Conservation (phyloP, 2,113 vertebrate species). For the Illadopsis cleaveri region DNA sequence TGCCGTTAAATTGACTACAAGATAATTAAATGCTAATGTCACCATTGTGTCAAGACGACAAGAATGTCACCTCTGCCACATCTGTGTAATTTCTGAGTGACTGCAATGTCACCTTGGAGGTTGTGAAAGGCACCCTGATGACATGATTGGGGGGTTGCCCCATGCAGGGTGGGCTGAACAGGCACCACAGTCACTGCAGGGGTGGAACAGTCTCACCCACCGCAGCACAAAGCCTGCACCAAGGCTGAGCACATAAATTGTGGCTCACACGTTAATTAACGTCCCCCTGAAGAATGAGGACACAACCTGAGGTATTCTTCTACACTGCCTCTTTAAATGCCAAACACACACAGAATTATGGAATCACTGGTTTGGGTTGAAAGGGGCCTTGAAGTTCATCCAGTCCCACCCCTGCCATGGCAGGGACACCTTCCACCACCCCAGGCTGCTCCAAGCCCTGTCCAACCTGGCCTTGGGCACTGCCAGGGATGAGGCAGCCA, state of each 20-base stretch:
- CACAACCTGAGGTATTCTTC: neutral
- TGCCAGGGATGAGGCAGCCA: neutral
- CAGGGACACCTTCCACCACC: neutral
- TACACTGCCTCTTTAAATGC: neutral
- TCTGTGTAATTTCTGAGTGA: slow-evolving; percentile 35
- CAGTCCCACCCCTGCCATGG: neutral
- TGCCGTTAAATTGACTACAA: slow-evolving; percentile 22
- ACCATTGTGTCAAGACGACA: slow-evolving; percentile 50
- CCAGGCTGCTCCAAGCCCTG: neutral
- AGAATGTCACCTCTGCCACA: slow-evolving; percentile 15
- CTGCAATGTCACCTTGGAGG: slow-evolving; percentile 19
- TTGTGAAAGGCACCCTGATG: neutral
- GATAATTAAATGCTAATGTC: slow-evolving; percentile 66
- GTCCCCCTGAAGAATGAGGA: neutral
- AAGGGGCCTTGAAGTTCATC: neutral
- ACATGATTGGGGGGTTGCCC: neutral
- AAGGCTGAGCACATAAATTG: neutral
- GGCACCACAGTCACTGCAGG: accelerated
- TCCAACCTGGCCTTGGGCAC: neutral
- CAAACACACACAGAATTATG: neutral
- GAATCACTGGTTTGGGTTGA: neutral
- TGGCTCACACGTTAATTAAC: too few species aligned
- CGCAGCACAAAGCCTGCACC: neutral
- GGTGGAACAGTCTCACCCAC: neutral
- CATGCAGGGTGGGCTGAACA: neutral